Percentiles rank a stretch among this genome's conserved stretches.
Conservation (phyloP, 2,113 vertebrate species). For the Cacatua alba region DNA sequence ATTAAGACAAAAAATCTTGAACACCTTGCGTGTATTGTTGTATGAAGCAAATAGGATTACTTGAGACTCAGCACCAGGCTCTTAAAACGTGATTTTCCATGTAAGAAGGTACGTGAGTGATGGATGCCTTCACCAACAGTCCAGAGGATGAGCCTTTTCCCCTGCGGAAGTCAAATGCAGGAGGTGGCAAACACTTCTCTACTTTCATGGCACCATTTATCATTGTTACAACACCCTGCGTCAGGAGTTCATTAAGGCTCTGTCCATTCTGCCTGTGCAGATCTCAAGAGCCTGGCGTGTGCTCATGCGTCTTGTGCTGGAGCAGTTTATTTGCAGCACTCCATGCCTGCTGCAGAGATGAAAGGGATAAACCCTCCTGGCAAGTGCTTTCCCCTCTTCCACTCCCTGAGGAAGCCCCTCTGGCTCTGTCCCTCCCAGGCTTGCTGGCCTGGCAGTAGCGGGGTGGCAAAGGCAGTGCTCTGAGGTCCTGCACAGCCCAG, state of each 20-base stretch:
- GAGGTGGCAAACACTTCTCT: not conserved
- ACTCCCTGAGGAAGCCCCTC: not conserved
- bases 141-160: not conserved
- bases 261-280: not conserved
- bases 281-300: not conserved
- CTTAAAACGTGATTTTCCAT: slow-evolving; percentile 8
- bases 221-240: not conserved
- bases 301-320: accelerated
- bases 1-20: slow-evolving; percentile 2
- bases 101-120: slow-evolving; percentile 11
- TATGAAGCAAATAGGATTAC: slow-evolving; percentile 10
- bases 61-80: not conserved
- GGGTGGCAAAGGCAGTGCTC: not conserved
- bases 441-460: not conserved
- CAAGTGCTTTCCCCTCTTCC: not conserved
- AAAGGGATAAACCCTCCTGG: not conserved
- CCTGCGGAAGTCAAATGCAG: not conserved
- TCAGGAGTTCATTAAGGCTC: slow-evolving; percentile 35
- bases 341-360: not conserved
- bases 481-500: not conserved
- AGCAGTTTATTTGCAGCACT: not conserved
- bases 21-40: not conserved
- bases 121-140: not conserved
- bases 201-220: not conserved
- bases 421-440: accelerated